A percentile compares a stretch with the other conserved stretches of the same genome.
phyloP scores from a whole-genome alignment of 2,797 vertebrate species.

The Leucoraja ocellata region DNA sequence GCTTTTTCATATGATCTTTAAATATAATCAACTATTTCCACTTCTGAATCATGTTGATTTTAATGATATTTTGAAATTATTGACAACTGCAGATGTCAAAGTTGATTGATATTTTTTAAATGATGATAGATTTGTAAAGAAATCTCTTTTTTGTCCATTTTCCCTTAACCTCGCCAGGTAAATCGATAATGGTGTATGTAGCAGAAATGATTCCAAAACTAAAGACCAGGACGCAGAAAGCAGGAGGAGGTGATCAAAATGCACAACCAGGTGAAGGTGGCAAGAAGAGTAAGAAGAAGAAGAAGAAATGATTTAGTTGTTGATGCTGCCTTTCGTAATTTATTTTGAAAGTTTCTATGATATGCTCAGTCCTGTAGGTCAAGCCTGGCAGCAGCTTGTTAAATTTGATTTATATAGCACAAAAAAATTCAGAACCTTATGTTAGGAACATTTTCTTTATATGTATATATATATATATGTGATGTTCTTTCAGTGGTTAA shows the following conservation, averaged over 20 bases:
- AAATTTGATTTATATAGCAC: background rate
- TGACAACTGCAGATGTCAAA: background rate
- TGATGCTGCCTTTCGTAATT: constrained; percentile 46
- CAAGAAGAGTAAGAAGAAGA: constrained; percentile 95
- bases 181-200: constrained; percentile 83
- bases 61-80: background rate
- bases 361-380: background rate
- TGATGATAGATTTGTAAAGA: background rate
- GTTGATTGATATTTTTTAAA: background rate
- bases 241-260: constrained; percentile 70
- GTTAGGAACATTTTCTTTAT: background rate
- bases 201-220: constrained; percentile 94
- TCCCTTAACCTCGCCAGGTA: constrained; percentile 60
- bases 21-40: too few species aligned
- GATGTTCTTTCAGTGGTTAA: background rate
- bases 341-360: constrained; percentile 9
- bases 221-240: constrained; percentile 86
- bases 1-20: too few species aligned
- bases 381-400: background rate
- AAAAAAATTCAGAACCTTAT: background rate
- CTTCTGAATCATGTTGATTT: too few species aligned
- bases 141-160: constrained; percentile 31
- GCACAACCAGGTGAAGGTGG: constrained; percentile 83
- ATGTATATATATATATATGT: too few species aligned
- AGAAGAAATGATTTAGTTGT: constrained; percentile 63